Base-by-base conservation (phyloP, 2,113 vertebrate genomes). In the Myiagra hebetior region DNA sequence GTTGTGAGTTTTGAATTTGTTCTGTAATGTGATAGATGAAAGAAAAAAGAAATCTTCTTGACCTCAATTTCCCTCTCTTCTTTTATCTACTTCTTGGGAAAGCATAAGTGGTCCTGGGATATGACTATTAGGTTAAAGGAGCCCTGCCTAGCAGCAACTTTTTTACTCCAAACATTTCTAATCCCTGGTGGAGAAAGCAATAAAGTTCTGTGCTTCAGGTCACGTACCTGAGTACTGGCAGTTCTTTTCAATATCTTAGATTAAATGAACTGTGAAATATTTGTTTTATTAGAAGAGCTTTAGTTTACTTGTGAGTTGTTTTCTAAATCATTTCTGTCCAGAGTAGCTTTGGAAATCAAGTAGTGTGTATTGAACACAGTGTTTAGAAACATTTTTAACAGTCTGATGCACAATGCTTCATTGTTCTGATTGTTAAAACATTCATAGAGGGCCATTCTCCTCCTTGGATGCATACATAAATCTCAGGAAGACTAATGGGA, bases 181-280 rank as follows among this genome's bases (percentile, higher is more conserved):
- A 85, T 67, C 92, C 94, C 93, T 95, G 17, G 73, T 91, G 89
- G 94, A 96, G 95, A 95, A 65, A 91, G 96, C 92, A 96, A 96
- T 97, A 96, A 96, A 94, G 44, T 93, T 97, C 94, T 97, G 91
- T 95, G 95, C 97, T 97, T 94, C 96, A 97, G 95, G 96, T 97
- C 97, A 98, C 89, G 83, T 97, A 98, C 94, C 97, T 87, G 96
- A 97, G 97, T 96, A 96, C 96, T 94, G 89, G 92, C 97, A 98
- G 97, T 97, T 97, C 97, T 97, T 97, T 98, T 98, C 98, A 98
- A 96, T 98, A 97, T 97, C 97, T 98, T 97, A 97, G 94, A 97
- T 97, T 95, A 98, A 98, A 98, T 98, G 97, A 98, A 97, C 97
- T 98, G 98, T 97, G 97, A 98, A 98, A 97, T 98, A 98, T 97